Percentiles rank a stretch among this genome's conserved stretches.
phyloP scores from a whole-genome alignment of 1,140 invertebrate species.

The Leguminivora glycinivorella region DNA sequence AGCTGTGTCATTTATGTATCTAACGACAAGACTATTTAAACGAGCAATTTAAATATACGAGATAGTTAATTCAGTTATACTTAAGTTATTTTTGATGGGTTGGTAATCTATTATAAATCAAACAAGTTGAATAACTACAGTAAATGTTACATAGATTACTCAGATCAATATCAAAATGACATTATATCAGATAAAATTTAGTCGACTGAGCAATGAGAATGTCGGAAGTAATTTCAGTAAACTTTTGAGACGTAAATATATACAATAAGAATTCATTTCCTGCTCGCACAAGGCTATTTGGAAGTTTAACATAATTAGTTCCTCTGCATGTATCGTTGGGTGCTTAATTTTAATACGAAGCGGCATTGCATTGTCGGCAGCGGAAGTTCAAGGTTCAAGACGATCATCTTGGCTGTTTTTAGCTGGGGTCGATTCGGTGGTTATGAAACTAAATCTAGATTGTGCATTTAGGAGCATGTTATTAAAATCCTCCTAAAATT shows the following conservation, averaged over 20 bases:
- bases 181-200: constrained; percentile 7
- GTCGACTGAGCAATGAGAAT: neutral
- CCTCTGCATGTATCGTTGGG: neutral
- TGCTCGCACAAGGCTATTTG: neutral
- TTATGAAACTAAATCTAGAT: neutral
- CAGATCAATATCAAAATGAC: neutral
- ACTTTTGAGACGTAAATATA: neutral
- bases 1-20: too few relatives aligned
- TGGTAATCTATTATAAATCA: neutral
- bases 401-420: neutral
- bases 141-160: neutral
- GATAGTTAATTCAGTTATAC: too few relatives aligned
- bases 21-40: too few relatives aligned
- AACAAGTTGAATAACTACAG: neutral
- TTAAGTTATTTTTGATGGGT: too few relatives aligned
- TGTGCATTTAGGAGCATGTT: neutral
- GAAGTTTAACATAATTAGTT: constrained; percentile 6
- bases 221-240: neutral
- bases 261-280: constrained; percentile 4
- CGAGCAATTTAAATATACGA: too few relatives aligned
- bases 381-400: neutral
- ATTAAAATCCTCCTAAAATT: neutral
- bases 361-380: constrained; percentile 4
- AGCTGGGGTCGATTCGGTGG: neutral
- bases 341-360: constrained; percentile 2